A percentile compares a stretch with the other conserved stretches of the same genome.
phyloP scores from a whole-genome alignment of 2,888 invertebrate species.

The Agrochola litura region DNA sequence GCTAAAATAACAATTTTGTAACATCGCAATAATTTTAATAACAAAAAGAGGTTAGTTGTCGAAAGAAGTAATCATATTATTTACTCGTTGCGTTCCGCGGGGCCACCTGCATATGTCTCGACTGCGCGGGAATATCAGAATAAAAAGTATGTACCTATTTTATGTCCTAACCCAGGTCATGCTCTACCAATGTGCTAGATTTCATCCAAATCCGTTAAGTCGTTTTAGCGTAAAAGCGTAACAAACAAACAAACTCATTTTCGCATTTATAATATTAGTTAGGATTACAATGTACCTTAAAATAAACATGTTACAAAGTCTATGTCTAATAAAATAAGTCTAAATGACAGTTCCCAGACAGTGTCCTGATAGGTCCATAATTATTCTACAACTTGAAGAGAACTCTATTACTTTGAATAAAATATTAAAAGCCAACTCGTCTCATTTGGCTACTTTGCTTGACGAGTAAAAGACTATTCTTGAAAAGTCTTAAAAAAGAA shows the following conservation, averaged over 20 bases:
- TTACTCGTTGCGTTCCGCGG: too few relatives aligned
- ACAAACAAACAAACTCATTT: too few relatives aligned
- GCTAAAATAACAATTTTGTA: constrained; percentile 6
- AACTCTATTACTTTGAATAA: constrained; percentile 40
- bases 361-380: constrained; percentile 1
- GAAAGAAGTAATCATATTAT: neutral
- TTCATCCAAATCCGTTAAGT: too few relatives aligned
- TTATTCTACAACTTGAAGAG: constrained; percentile 16
- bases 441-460: constrained; percentile 49
- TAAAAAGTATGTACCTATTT: too few relatives aligned
- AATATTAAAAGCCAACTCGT: constrained; percentile 33
- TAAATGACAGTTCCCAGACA: neutral
- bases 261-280: too few relatives aligned
- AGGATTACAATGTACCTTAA: neutral
- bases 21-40: neutral
- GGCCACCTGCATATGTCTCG: too few relatives aligned
- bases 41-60: neutral
- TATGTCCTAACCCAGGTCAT: too few relatives aligned
- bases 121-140: too few relatives aligned
- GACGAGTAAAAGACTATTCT: constrained; percentile 26
- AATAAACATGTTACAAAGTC: constrained; percentile 7
- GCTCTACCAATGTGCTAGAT: too few relatives aligned
- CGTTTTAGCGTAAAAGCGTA: too few relatives aligned
- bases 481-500: constrained; percentile 26
- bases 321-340: constrained; percentile 7